These are phyloP conservation scores for Rhea pennata DNA, from an alignment of 2,113 vertebrate species.

Conservation along the genomic window DNA sequence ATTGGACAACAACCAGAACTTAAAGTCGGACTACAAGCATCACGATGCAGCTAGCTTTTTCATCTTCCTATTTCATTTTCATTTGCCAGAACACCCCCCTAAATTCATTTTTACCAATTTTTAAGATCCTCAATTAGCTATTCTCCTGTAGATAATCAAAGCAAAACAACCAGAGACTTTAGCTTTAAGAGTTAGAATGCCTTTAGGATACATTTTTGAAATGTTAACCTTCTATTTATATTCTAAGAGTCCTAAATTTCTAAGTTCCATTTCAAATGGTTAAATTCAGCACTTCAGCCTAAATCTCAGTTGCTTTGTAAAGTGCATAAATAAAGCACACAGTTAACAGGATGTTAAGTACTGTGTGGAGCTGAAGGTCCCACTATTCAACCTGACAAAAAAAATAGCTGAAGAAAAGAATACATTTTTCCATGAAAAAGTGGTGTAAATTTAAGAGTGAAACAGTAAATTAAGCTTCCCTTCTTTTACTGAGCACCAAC, in stretches of 20 bases:
- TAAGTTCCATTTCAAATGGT: conserved; percentile 23
- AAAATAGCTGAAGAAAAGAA: conserved; percentile 29
- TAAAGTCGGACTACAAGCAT: conserved; percentile 62
- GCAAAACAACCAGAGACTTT: conserved; percentile 53
- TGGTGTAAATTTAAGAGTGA: conserved; percentile 13
- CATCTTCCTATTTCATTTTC: conserved; percentile 45
- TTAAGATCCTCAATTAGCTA: conserved; percentile 46
- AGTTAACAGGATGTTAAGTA: not conserved
- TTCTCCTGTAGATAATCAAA: conserved; percentile 60
- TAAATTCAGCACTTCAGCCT: conserved; percentile 24
- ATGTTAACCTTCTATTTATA: conserved; percentile 59
- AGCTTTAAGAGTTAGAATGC: conserved; percentile 44
- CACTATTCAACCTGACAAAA: not conserved
- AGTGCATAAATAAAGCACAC: not conserved
- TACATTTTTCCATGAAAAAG: not conserved
- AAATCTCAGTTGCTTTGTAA: conserved; percentile 4
- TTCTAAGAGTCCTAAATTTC: conserved; percentile 55
- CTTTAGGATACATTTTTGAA: conserved; percentile 52
- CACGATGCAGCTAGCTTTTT: conserved; percentile 38
- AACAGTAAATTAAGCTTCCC: conserved; percentile 1
- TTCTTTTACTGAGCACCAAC: conserved; percentile 19
- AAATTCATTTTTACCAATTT: conserved; percentile 53
- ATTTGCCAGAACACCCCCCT: conserved; percentile 60
- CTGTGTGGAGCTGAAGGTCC: not conserved
- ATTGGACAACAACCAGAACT: conserved; percentile 56